phyloP scores from a whole-genome alignment of 92 coral and sea anemone species.

The Nematostella vectensis region DNA sequence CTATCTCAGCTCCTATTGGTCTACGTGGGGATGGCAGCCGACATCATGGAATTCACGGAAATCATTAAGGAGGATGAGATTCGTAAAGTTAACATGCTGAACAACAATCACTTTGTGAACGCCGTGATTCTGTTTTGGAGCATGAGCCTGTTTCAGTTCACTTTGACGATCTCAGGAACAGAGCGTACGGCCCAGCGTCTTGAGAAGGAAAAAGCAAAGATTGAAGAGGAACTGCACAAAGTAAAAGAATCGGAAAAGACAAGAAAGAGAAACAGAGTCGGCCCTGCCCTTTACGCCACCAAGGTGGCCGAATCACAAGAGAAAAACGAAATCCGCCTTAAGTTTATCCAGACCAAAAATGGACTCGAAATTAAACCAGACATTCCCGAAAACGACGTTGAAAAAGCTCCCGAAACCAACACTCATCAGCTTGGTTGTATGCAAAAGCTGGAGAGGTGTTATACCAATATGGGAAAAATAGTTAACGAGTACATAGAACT shows the following conservation, averaged over 20 bases:
- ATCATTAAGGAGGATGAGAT: slow-evolving; percentile 81
- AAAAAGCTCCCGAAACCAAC: slow-evolving; percentile 4
- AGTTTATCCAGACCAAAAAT: slow-evolving; percentile 59
- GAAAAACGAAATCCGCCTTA: slow-evolving; percentile 34
- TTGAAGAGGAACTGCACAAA: slow-evolving; percentile 58
- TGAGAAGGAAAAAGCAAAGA: slow-evolving; percentile 72
- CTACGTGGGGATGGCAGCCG: slow-evolving; percentile 91
- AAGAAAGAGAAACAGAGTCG: slow-evolving; percentile 69
- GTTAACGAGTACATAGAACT: slow-evolving; percentile 64
- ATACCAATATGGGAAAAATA: slow-evolving; percentile 14
- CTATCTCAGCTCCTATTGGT: slow-evolving; percentile 79
- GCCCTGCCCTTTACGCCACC: slow-evolving; percentile 73
- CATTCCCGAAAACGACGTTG: slow-evolving; percentile 22
- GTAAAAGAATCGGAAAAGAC: slow-evolving; percentile 44
- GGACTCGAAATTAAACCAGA: slow-evolving; percentile 72
- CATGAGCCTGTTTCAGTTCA: slow-evolving; percentile 80
- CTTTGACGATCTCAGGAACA: slow-evolving; percentile 69
- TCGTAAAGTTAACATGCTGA: slow-evolving; percentile 63
- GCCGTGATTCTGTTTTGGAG: slow-evolving; percentile 87
- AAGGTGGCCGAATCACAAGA: slow-evolving; percentile 28
- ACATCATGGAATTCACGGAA: slow-evolving; percentile 89
- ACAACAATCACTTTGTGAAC: slow-evolving; percentile 53
- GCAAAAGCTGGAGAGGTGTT: slow-evolving; percentile 6
- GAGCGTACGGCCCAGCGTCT: slow-evolving; percentile 77
- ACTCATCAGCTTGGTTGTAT: neutral